Percentiles rank a stretch among this genome's conserved stretches.
Conservation (phyloP, 2,113 vertebrate species). For the Riparia riparia region DNA sequence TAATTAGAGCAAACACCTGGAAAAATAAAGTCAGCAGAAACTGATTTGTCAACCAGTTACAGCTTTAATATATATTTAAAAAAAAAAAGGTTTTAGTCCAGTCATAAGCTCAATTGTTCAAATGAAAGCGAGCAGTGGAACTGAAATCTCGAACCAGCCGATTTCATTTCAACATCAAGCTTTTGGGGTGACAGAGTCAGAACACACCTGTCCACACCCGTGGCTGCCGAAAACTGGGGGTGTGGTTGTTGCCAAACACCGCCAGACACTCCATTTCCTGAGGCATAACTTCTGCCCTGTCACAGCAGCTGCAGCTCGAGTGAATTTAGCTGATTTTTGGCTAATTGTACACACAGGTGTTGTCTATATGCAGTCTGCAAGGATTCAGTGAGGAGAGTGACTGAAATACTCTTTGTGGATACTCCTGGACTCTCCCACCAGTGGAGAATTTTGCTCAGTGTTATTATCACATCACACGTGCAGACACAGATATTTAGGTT, state of each 20-base stretch:
- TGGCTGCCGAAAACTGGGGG: accelerated
- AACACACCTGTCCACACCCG: background rate
- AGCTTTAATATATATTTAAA: constrained; percentile 7
- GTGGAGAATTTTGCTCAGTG: background rate
- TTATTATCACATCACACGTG: too few species aligned
- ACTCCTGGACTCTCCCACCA: background rate
- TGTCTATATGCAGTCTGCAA: background rate
- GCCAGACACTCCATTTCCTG: background rate
- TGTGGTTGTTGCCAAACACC: background rate
- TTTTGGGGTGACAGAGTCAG: background rate
- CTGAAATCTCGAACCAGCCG: background rate
- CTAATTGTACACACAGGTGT: background rate
- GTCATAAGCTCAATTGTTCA: constrained; percentile 7
- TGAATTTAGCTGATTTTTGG: background rate
- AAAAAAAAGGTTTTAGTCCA: constrained; percentile 24
- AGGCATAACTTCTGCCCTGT: background rate
- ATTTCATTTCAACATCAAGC: background rate
- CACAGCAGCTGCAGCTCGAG: background rate
- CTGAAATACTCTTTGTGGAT: background rate
- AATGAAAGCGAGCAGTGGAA: background rate
- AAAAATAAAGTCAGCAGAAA: background rate
- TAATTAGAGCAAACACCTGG: background rate
- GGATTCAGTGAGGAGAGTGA: background rate
- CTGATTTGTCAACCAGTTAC: constrained; percentile 25
- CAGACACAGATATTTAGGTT: background rate